Evolutionary conservation across 2,113 vertebrate genomes (phyloP).

Genomic region (Eretmodus cyanostictus): DNA sequence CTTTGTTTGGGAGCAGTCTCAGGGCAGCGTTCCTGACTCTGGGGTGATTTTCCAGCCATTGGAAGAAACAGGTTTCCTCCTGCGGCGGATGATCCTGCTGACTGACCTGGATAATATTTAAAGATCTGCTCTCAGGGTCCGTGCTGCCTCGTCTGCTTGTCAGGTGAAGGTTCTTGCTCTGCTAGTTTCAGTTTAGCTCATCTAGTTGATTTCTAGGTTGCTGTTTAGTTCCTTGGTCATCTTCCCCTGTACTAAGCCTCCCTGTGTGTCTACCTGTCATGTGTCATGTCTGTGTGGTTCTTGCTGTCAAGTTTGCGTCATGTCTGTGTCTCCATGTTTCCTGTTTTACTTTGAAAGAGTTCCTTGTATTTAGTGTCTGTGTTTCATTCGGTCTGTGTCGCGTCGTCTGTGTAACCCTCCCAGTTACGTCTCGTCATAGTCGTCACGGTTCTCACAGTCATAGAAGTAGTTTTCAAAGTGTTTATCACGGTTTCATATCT

Average conservation of each 20-base stretch:
- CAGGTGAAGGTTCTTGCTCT: neutral
- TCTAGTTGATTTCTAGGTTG: neutral
- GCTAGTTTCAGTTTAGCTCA: neutral
- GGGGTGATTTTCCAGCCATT: neutral
- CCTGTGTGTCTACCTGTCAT: neutral
- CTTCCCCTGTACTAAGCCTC: neutral
- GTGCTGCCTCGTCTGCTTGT: neutral
- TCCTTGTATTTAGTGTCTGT: neutral
- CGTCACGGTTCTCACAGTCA: neutral
- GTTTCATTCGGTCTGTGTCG: neutral
- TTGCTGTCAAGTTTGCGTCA: neutral
- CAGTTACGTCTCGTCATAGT: neutral
- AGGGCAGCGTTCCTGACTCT: neutral
- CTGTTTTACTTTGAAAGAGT: neutral
- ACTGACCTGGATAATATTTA: neutral
- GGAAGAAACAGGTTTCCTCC: neutral
- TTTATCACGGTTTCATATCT: rapidly evolving
- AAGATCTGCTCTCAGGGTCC: neutral
- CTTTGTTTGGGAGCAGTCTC: neutral
- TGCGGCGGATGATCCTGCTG: rapidly evolving
- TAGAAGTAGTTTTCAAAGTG: rapidly evolving
- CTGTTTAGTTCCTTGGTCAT: neutral
- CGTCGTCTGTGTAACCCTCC: neutral
- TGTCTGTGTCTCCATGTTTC: neutral
- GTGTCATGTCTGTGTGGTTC: neutral